A percentile compares a stretch with the other conserved stretches of the same genome.
phyloP scores from a whole-genome alignment of 2,797 vertebrate species.

The Melanogrammus aeglefinus region DNA sequence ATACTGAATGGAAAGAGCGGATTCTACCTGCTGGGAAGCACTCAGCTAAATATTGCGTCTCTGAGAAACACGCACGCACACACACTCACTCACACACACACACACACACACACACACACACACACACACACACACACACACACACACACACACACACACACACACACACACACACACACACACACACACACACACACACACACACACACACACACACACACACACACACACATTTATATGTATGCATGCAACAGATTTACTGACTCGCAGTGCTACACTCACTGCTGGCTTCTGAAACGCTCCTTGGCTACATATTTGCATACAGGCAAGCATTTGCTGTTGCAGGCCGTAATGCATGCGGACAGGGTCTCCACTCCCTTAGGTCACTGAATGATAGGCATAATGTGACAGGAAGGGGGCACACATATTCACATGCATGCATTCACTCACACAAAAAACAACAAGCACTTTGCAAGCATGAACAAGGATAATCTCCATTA shows the following conservation, averaged over 20 bases:
- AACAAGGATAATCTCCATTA: no score
- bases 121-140: neutral
- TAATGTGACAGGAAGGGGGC: neutral
- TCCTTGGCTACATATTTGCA: conserved; percentile 65
- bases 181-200: conserved; percentile 37
- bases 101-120: conserved; percentile 32
- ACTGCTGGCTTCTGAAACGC: conserved; percentile 51
- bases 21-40: conserved; percentile 77
- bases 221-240: neutral
- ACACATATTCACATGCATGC: neutral
- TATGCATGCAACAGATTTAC: neutral
- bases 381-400: conserved; percentile 1
- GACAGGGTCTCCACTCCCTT: conserved; percentile 37
- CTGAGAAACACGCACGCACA: conserved; percentile 42
- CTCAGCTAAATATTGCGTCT: conserved; percentile 51
- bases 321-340: conserved; percentile 51
- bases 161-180: neutral
- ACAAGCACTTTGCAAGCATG: no score
- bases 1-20: conserved; percentile 52
- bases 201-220: conserved; percentile 32
- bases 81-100: neutral
- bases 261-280: conserved; percentile 9
- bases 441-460: no score
- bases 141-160: conserved; percentile 32
- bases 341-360: conserved; percentile 51